Evolutionary conservation across 2,888 invertebrate species (phyloP).

Genomic region (Leptopilina myrica): DNA sequence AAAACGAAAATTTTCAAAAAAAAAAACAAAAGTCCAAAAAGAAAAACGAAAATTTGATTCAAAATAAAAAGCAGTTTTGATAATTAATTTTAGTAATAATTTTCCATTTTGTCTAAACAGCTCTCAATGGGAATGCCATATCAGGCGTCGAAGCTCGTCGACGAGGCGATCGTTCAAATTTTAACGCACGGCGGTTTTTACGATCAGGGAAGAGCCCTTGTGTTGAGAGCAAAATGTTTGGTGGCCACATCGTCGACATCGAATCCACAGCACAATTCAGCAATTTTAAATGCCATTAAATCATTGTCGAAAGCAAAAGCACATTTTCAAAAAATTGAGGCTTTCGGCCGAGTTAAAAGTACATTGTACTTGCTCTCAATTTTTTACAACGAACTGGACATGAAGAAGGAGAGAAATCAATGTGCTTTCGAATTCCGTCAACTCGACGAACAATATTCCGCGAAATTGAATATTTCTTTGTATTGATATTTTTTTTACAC

Average conservation of each 20-base stretch:
- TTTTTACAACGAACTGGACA: slow-evolving; percentile 86
- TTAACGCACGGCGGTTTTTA: slow-evolving; percentile 89
- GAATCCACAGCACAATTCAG: slow-evolving; percentile 77
- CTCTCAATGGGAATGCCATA: slow-evolving; percentile 86
- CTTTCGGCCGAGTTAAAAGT: slow-evolving; percentile 86
- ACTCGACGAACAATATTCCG: slow-evolving; percentile 85
- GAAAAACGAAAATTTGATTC: too few relatives aligned
- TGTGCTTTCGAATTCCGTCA: slow-evolving; percentile 89
- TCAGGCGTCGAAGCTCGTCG: slow-evolving; percentile 85
- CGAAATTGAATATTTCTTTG: slow-evolving; percentile 78
- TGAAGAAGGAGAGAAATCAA: slow-evolving; percentile 85
- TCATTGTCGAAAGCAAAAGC: slow-evolving; percentile 83
- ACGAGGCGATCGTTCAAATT: slow-evolving; percentile 84
- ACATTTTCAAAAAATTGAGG: slow-evolving; percentile 86
- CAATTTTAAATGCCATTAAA: slow-evolving; percentile 80
- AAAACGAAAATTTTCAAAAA: not conserved
- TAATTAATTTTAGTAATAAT: slow-evolving; percentile 11
- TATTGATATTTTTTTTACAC: slow-evolving; percentile 58
- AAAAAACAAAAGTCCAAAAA: too few relatives aligned
- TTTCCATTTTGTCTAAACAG: slow-evolving; percentile 72
- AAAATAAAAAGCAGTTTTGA: too few relatives aligned
- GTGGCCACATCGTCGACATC: slow-evolving; percentile 81
- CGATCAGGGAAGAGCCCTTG: slow-evolving; percentile 87
- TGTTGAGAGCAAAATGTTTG: slow-evolving; percentile 88
- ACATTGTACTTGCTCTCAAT: slow-evolving; percentile 82